A percentile compares a stretch with the other conserved stretches of the same genome.
These are phyloP conservation scores for Orchestes rusci DNA, from an alignment of 2,888 invertebrate genomes.

Conservation along the genomic window DNA sequence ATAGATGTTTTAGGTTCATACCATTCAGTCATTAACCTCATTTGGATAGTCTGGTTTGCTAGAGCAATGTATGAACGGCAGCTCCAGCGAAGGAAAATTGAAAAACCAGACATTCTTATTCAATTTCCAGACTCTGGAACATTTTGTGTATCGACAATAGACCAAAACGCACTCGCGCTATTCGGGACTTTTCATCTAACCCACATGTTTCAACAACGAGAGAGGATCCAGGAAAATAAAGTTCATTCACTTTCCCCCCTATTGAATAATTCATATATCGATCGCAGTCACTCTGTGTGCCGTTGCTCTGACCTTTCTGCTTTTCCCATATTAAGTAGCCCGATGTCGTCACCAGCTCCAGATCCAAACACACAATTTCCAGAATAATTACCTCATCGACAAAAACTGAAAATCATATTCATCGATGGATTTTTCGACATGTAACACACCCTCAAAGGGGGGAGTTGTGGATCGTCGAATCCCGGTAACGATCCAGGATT, in stretches of 20 bases:
- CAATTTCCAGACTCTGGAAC: too few species aligned
- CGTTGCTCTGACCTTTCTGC: conserved; percentile 46
- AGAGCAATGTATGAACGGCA: too few species aligned
- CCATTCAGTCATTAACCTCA: too few species aligned
- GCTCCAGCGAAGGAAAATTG: too few species aligned
- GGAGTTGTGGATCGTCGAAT: conserved; percentile 42
- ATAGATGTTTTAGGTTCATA: too few species aligned
- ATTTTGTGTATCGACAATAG: too few species aligned
- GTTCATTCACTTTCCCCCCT: conserved; percentile 47
- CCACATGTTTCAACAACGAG: conserved; percentile 43
- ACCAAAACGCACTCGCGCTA: too few species aligned
- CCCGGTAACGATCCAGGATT: conserved; percentile 45
- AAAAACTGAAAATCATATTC: conserved; percentile 6
- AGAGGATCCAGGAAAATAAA: conserved; percentile 36
- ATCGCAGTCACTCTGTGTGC: conserved; percentile 40
- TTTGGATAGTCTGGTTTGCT: too few species aligned
- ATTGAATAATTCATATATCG: conserved; percentile 48
- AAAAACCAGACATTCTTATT: too few species aligned
- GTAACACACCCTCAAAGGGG: conserved; percentile 22
- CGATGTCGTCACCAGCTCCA: conserved; percentile 15
- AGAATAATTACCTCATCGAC: too few species aligned
- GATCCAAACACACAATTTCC: too few species aligned
- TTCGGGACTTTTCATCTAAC: too few species aligned
- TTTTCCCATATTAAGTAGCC: conserved; percentile 44
- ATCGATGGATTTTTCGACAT: conserved; percentile 7